These are phyloP conservation scores for Apeltes quadracus DNA, from an alignment of 2,113 vertebrate genomes.

Conservation along the genomic window DNA sequence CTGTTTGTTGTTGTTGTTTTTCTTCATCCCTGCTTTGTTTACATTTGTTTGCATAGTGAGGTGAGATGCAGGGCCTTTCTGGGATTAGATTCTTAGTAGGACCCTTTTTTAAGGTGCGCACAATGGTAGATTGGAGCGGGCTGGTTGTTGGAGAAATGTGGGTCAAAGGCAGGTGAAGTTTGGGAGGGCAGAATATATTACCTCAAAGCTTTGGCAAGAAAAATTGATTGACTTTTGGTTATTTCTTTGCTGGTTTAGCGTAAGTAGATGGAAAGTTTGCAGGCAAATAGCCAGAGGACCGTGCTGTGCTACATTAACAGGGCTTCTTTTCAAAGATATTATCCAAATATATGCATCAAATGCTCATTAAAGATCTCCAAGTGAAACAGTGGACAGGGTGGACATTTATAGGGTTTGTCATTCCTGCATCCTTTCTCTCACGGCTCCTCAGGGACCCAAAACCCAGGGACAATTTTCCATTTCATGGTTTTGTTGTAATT, in stretches of 20 bases:
- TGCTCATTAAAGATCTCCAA: constrained; percentile 20
- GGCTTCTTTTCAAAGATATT: constrained; percentile 5
- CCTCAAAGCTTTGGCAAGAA: constrained; percentile 7
- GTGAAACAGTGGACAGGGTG: constrained; percentile 33
- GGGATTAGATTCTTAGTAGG: background rate
- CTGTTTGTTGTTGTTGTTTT: constrained; percentile 4
- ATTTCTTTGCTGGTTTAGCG: constrained; percentile 10
- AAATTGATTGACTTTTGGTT: background rate
- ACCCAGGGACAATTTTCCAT: constrained; percentile 55
- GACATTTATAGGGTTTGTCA: constrained; percentile 36
- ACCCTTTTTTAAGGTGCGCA: background rate
- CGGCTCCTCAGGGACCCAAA: constrained; percentile 50
- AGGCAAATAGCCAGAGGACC: background rate
- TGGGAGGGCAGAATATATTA: background rate
- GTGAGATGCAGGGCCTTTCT: constrained; percentile 10
- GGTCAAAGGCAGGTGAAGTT: background rate
- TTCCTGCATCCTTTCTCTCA: constrained; percentile 36
- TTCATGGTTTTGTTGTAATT: constrained; percentile 49
- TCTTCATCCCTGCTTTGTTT: background rate
- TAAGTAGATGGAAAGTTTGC: background rate
- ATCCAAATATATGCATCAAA: constrained; percentile 31
- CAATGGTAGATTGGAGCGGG: background rate
- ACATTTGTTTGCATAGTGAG: background rate
- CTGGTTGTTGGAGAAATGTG: constrained; percentile 11
- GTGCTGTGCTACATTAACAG: constrained; percentile 7